A percentile compares a stretch with the other conserved stretches of the same genome.
phyloP scores from a whole-genome alignment of 2,888 invertebrate genomes.

The Cryptus viduatorius region DNA sequence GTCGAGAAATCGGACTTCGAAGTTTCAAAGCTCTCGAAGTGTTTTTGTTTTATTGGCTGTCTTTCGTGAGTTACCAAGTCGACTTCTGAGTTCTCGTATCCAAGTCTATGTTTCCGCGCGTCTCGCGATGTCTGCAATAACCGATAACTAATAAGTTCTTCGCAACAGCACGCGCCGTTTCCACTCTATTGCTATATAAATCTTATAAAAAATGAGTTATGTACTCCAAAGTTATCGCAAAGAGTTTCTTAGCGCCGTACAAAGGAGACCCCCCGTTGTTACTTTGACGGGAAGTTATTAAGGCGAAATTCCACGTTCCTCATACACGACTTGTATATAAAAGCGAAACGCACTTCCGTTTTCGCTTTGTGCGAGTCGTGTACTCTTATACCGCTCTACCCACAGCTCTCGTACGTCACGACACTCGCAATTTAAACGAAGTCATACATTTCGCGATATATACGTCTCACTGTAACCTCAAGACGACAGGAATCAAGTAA shows the following conservation, averaged over 20 bases:
- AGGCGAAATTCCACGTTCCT: constrained; percentile 73
- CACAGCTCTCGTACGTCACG: background rate
- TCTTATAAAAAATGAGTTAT: background rate
- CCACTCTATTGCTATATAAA: background rate
- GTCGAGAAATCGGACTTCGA: too few relatives aligned
- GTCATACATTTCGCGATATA: background rate
- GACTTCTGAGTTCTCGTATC: too few relatives aligned
- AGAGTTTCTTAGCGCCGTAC: constrained; percentile 1
- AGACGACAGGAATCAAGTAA: too few relatives aligned
- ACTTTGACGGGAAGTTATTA: constrained; percentile 74
- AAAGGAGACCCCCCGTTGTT: background rate
- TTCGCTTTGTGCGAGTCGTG: background rate
- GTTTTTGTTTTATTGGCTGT: too few relatives aligned
- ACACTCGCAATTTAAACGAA: background rate
- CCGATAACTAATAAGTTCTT: too few relatives aligned
- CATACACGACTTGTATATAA: constrained; percentile 60
- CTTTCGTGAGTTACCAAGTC: too few relatives aligned
- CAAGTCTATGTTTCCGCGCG: too few relatives aligned
- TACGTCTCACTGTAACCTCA: background rate
- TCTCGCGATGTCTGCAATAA: too few relatives aligned
- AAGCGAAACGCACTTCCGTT: constrained; percentile 55
- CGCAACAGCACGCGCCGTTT: too few relatives aligned
- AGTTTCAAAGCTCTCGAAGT: too few relatives aligned
- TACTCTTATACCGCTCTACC: constrained; percentile 65
- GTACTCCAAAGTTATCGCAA: background rate